A percentile compares a stretch with the other conserved stretches of the same genome.
phyloP scores from a whole-genome alignment of 1,140 invertebrate species.

The Pemphigus obesinymphae region DNA sequence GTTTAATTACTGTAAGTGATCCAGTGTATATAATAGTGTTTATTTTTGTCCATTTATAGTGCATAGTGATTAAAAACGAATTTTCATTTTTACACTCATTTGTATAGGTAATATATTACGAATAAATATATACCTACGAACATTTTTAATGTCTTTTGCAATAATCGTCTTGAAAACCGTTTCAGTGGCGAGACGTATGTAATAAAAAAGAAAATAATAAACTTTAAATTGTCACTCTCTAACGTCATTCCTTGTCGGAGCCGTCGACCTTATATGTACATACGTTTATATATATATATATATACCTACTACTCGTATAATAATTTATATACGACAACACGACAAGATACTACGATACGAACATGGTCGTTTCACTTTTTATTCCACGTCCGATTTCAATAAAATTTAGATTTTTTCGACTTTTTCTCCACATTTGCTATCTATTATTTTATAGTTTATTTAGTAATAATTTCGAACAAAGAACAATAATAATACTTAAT shows the following conservation, averaged over 20 bases:
- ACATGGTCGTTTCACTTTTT: not conserved
- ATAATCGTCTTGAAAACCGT: not conserved
- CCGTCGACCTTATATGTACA: not conserved
- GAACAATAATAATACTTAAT: no score
- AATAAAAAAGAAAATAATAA: not conserved
- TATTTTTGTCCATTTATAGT: no score
- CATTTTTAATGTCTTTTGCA: not conserved
- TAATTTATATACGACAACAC: not conserved
- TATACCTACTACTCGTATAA: no score
- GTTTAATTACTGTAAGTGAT: no score
- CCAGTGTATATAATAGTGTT: no score
- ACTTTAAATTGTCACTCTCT: not conserved
- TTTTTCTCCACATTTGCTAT: no score
- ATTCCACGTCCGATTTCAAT: not conserved
- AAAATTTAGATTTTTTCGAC: no score
- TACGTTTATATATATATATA: not conserved
- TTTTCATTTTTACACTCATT: no score
- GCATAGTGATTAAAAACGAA: no score
- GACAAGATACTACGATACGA: no score
- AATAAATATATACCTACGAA: not conserved
- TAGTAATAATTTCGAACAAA: no score
- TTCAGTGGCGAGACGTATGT: not conserved
- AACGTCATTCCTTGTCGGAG: not conserved
- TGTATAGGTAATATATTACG: not conserved
- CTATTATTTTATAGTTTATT: no score